These are phyloP conservation scores for Aptenodytes patagonicus DNA, from an alignment of 2,113 vertebrate species.

Conservation along the genomic window DNA sequence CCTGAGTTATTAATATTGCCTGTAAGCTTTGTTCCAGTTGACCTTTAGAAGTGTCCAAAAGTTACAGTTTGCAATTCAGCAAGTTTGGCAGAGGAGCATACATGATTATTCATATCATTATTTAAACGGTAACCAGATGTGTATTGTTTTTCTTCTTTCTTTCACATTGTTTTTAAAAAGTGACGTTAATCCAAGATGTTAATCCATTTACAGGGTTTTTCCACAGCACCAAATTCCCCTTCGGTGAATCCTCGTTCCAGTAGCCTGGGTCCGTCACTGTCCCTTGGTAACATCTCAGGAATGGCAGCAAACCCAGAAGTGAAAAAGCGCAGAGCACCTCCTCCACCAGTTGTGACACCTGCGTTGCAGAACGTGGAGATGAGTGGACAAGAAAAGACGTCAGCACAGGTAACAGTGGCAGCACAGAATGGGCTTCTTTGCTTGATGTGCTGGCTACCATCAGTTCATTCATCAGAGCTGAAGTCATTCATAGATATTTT, in stretches of 20 bases:
- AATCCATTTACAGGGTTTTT: slow-evolving; percentile 72
- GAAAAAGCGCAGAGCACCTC: slow-evolving; percentile 88
- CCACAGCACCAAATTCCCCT: slow-evolving; percentile 72
- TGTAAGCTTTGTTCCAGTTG: slow-evolving; percentile 29
- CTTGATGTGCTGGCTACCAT: not conserved
- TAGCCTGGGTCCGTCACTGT: slow-evolving; percentile 83
- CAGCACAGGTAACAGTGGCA: slow-evolving; percentile 62
- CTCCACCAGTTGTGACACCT: slow-evolving; percentile 68
- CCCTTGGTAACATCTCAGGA: slow-evolving; percentile 82
- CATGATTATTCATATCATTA: slow-evolving; percentile 23
- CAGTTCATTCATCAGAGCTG: not conserved
- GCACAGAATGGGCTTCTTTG: not conserved
- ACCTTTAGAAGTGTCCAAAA: slow-evolving; percentile 52
- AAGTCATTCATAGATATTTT: not conserved
- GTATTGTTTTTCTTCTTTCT: slow-evolving; percentile 43
- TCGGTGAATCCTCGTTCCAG: slow-evolving; percentile 72
- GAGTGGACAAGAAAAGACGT: slow-evolving; percentile 39
- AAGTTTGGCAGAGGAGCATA: slow-evolving; percentile 10
- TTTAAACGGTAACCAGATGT: slow-evolving; percentile 47
- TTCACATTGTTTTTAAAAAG: slow-evolving; percentile 22
- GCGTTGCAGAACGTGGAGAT: not conserved
- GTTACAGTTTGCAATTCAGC: slow-evolving; percentile 39
- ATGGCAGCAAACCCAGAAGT: slow-evolving; percentile 80
- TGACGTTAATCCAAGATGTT: slow-evolving; percentile 39
- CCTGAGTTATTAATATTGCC: not conserved